phyloP scores from a whole-genome alignment of 2,797 vertebrate species.

The Scleropages formosus region DNA sequence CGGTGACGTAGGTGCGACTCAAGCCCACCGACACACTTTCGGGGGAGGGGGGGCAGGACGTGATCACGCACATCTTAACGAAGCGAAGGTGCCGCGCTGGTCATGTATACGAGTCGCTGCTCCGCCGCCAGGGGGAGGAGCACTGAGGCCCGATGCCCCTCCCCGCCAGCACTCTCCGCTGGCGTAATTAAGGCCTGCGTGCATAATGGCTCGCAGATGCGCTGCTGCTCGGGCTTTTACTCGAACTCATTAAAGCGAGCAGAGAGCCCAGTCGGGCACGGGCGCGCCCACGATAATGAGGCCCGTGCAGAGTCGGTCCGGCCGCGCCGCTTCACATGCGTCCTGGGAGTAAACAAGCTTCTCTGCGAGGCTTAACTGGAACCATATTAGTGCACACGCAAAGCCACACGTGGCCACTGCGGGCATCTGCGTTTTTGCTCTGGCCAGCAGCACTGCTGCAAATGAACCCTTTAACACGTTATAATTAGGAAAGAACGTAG shows the following conservation, averaged over 20 bases:
- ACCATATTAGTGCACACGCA: background rate
- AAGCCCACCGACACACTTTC: too few species aligned
- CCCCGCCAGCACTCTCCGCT: background rate
- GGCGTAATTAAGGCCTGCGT: conserved; percentile 48
- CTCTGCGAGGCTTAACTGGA: background rate
- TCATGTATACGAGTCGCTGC: background rate
- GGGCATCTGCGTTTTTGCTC: too few species aligned
- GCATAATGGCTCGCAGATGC: conserved; percentile 64
- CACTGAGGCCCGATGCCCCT: background rate
- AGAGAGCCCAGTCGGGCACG: background rate
- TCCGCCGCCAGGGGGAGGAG: background rate
- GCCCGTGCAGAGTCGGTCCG: background rate
- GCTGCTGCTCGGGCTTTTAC: conserved; percentile 35
- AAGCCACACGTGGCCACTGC: background rate
- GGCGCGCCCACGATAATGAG: conserved; percentile 14
- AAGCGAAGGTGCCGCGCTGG: background rate
- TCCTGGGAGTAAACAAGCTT: conserved; percentile 21
- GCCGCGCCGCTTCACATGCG: background rate
- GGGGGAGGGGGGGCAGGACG: too few species aligned
- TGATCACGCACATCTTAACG: too few species aligned
- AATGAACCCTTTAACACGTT: conserved; percentile 64
- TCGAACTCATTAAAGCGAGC: conserved; percentile 45
- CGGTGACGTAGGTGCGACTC: too few species aligned
- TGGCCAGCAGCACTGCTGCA: background rate
- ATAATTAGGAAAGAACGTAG: conserved; percentile 63